A percentile compares a stretch with the other conserved stretches of the same genome.
Conservation (phyloP, 2,888 invertebrate species). For the Pinctada fucata region DNA sequence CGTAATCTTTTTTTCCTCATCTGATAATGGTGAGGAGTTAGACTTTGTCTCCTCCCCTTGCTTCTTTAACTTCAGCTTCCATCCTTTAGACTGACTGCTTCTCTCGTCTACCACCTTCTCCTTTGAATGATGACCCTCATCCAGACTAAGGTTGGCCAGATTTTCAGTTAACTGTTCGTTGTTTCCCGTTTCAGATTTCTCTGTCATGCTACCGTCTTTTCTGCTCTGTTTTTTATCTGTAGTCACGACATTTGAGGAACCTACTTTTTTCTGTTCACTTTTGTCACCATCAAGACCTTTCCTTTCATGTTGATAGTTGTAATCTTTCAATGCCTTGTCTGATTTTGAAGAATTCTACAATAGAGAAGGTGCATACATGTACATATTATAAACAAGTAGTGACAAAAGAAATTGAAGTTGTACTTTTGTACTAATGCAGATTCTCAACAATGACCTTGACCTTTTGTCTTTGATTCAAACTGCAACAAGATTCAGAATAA, state of each 20-base stretch:
- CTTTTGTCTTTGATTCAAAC: too few species aligned
- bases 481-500: too few species aligned
- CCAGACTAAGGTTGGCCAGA: constrained; percentile 49
- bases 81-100: neutral
- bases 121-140: neutral
- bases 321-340: constrained; percentile 40
- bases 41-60: neutral
- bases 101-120: too few species aligned
- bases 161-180: constrained; percentile 15
- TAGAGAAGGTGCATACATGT: neutral
- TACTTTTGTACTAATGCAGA: neutral
- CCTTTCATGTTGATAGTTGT: constrained; percentile 41
- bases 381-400: neutral
- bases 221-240: neutral
- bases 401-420: neutral
- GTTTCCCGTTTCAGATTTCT: neutral
- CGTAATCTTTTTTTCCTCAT: too few species aligned
- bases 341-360: neutral
- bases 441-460: constrained; percentile 1
- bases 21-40: too few species aligned
- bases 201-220: neutral
- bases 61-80: constrained; percentile 41
- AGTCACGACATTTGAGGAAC: neutral
- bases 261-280: neutral
- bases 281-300: neutral